Evolutionary conservation across 2,113 vertebrate genomes (phyloP), one percentile per base, ranked within the genome.

Genomic region (Tamias sibiricus): DNA sequence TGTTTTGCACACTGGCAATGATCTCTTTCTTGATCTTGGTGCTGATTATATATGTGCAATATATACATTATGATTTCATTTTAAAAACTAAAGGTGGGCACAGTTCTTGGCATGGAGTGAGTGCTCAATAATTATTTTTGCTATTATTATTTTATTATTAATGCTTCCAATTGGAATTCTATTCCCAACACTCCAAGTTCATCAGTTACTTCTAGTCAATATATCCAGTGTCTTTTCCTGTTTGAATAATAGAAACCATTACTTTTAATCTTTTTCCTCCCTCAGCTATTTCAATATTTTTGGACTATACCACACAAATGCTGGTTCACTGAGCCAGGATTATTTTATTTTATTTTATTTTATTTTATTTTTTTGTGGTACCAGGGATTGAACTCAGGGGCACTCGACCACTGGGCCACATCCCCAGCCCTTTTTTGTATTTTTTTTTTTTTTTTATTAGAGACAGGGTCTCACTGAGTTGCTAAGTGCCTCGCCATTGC

Each of bases 71-170:
- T n/a, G 32, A 11, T 32, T 90, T 94, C 71, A 76, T 64, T 59
- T 71, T 6, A 87, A 84, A 54, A 74, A 74, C 62, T 26, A 86
- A 92, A 59, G 81, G 28, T 62, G 49, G 62, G 2, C 8, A 64
- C 8, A 62, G 17, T 84, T 93, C 24, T 24, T 95, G 12, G 17
- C 14, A 93, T 77, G 28, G 37, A 94, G 32, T 32, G 87, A 71
- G 13, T 47, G 17, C 59, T 88, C 9, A 90, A n/a, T 71, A 91
- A 94, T 95, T 81, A 19, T 57, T 57, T 24, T 62, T 57, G 9
- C 28, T 85, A 54, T 52, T 91, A 10, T 76, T 64, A 44, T 88
- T 80, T 89, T 57, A 64, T 93, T 88, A 79, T 24, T 94, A 85
- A 30, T 93, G 28, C n/a, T 88, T 69, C 20, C 3, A 75, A 81